These are phyloP conservation scores for Gadopsis bispinosus DNA, from an alignment of 2,797 vertebrate species.

Conservation along the genomic window DNA sequence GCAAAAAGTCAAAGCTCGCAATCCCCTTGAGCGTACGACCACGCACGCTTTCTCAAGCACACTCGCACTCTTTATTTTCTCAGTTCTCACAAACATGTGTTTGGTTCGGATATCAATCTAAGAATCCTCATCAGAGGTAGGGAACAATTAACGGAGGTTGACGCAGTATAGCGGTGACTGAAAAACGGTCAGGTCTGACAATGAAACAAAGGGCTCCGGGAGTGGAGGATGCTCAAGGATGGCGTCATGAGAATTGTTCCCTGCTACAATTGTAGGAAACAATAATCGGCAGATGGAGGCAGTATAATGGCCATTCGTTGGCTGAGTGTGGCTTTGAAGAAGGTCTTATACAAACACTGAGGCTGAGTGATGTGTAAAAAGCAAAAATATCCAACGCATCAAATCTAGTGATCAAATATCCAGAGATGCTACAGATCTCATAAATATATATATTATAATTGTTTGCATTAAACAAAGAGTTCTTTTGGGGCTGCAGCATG, in stretches of 20 bases:
- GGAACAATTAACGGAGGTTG: conserved; percentile 74
- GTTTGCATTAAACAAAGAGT: background rate
- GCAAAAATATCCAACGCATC: conserved; percentile 3
- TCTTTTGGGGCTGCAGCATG: background rate
- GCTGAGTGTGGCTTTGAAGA: conserved; percentile 37
- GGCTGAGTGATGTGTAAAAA: conserved; percentile 28
- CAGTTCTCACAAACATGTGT: conserved; percentile 69
- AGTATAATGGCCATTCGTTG: conserved; percentile 50
- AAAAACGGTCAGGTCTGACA: conserved; percentile 69
- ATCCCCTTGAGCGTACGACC: conserved; percentile 71
- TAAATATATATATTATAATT: too few species aligned
- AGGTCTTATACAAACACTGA: conserved; percentile 37
- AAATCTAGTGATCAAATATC: conserved; percentile 7
- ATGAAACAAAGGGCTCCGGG: conserved; percentile 64
- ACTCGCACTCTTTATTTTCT: conserved; percentile 47
- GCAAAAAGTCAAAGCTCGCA: conserved; percentile 81
- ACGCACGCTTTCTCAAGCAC: conserved; percentile 28
- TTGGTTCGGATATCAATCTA: conserved; percentile 57
- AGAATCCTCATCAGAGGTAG: conserved; percentile 68
- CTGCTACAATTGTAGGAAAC: conserved; percentile 46
- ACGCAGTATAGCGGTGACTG: conserved; percentile 45
- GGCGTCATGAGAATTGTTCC: conserved; percentile 54
- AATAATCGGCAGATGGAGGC: conserved; percentile 53
- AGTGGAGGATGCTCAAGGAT: conserved; percentile 43
- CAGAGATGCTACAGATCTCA: background rate